phyloP scores from a whole-genome alignment of 2,113 vertebrate genomes.

The Blennius ocellaris region DNA sequence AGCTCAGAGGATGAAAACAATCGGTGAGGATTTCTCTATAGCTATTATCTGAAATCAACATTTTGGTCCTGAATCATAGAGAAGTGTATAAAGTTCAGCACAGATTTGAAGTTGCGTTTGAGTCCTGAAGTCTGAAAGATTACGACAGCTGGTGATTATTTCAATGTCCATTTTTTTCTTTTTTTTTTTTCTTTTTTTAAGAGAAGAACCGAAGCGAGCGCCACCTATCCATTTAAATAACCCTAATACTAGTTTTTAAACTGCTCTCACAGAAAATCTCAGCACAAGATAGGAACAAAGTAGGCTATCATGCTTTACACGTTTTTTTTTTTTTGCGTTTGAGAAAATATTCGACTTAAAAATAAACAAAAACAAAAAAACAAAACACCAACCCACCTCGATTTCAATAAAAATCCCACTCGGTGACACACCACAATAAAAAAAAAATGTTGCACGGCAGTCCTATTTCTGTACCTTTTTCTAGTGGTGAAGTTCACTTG shows the following conservation, averaged over 20 bases:
- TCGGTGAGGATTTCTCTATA: slow-evolving; percentile 90
- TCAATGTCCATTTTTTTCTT: slow-evolving; percentile 69
- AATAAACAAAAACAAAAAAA: slow-evolving; percentile 79
- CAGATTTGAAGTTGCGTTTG: slow-evolving; percentile 98
- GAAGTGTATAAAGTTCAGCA: slow-evolving; percentile 94
- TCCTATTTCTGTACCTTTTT: slow-evolving; percentile 84
- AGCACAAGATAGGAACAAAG: slow-evolving; percentile 93
- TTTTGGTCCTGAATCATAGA: slow-evolving; percentile 97
- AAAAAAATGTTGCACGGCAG: slow-evolving; percentile 81
- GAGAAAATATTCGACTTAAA: slow-evolving; percentile 92
- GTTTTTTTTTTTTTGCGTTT: slow-evolving; percentile 81
- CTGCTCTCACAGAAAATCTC: slow-evolving; percentile 95
- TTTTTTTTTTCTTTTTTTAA: slow-evolving; percentile 76
- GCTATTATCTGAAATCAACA: slow-evolving; percentile 87
- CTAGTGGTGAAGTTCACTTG: slow-evolving; percentile 85
- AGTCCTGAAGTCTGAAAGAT: slow-evolving; percentile 97
- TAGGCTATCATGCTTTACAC: slow-evolving; percentile 89
- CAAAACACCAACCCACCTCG: slow-evolving; percentile 90
- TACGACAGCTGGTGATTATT: slow-evolving; percentile 92
- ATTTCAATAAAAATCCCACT: slow-evolving; percentile 83
- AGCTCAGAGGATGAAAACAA: slow-evolving; percentile 88
- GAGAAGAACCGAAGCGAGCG: slow-evolving; percentile 98
- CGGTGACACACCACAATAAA: slow-evolving; percentile 81
- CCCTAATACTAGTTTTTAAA: slow-evolving; percentile 94
- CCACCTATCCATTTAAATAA: slow-evolving; percentile 97